These are phyloP conservation scores for Sarcophaga variegata DNA, from an alignment of 2,888 invertebrate species.

Conservation along the genomic window DNA sequence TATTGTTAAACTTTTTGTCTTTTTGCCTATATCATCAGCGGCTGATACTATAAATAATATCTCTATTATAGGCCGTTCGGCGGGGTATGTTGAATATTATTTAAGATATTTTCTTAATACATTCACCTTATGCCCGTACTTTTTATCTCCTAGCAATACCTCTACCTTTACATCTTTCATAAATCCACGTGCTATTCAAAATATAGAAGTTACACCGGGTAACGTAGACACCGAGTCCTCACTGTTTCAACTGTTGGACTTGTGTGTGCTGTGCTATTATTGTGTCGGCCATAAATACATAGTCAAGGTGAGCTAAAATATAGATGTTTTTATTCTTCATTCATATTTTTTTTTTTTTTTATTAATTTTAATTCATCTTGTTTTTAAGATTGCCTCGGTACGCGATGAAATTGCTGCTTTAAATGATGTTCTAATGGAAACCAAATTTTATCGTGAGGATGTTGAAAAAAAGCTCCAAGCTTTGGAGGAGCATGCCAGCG, in stretches of 20 bases:
- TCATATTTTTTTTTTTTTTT: background rate
- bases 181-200: constrained; percentile 72
- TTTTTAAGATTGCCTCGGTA: constrained; percentile 77
- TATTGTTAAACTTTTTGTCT: background rate
- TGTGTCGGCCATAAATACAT: constrained; percentile 81
- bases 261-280: constrained; percentile 80
- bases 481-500: constrained; percentile 76
- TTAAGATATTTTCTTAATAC: constrained; percentile 38
- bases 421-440: constrained; percentile 80
- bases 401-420: constrained; percentile 81
- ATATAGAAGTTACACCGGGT: constrained; percentile 74
- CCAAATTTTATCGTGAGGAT: constrained; percentile 79
- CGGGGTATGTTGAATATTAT: constrained; percentile 72
- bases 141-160: constrained; percentile 65
- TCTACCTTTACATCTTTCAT: constrained; percentile 76
- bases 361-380: background rate
- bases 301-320: constrained; percentile 75
- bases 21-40: constrained; percentile 73
- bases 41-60: constrained; percentile 78
- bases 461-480: constrained; percentile 77
- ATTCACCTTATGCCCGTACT: constrained; percentile 35
- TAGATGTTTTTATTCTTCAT: background rate
- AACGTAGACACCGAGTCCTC: constrained; percentile 75
- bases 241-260: constrained; percentile 79
- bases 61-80: constrained; percentile 76